Evolutionary conservation across 2,797 vertebrate genomes (phyloP).

Genomic region (Triplophysa yarkandensis): DNA sequence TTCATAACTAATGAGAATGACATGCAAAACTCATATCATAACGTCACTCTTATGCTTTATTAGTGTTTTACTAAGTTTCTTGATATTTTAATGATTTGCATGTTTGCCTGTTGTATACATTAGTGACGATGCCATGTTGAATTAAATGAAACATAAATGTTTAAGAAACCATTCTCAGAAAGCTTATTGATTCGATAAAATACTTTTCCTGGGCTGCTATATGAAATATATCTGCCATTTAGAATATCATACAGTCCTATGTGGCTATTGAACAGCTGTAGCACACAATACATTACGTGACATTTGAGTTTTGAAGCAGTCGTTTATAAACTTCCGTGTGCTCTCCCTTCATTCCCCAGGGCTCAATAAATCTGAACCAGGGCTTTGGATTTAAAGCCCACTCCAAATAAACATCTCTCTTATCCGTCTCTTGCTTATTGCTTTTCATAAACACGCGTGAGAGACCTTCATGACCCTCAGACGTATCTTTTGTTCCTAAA

Average conservation of each 20-base stretch:
- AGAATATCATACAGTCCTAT: neutral
- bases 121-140: too few species aligned
- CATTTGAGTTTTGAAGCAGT: neutral
- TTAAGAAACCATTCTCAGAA: too few species aligned
- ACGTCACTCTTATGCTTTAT: too few species aligned
- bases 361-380: constrained; percentile 13
- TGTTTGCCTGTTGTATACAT: too few species aligned
- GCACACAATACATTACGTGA: too few species aligned
- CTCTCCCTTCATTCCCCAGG: neutral
- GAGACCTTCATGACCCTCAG: constrained; percentile 11
- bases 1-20: too few species aligned
- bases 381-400: constrained; percentile 14
- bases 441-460: constrained; percentile 12
- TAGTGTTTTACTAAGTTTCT: too few species aligned
- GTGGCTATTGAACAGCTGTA: too few species aligned
- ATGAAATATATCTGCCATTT: neutral
- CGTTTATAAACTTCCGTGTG: neutral
- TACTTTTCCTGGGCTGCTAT: neutral
- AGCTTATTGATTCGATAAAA: neutral
- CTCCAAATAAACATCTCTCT: constrained; percentile 16
- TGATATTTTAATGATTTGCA: too few species aligned
- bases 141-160: too few species aligned
- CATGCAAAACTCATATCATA: too few species aligned
- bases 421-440: constrained; percentile 16
- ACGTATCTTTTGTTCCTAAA: neutral